A percentile compares a stretch with the other conserved stretches of the same genome.
Evolutionary conservation across 2,888 invertebrate species (phyloP).

Genomic region (Pseudolycoriella hygida): DNA sequence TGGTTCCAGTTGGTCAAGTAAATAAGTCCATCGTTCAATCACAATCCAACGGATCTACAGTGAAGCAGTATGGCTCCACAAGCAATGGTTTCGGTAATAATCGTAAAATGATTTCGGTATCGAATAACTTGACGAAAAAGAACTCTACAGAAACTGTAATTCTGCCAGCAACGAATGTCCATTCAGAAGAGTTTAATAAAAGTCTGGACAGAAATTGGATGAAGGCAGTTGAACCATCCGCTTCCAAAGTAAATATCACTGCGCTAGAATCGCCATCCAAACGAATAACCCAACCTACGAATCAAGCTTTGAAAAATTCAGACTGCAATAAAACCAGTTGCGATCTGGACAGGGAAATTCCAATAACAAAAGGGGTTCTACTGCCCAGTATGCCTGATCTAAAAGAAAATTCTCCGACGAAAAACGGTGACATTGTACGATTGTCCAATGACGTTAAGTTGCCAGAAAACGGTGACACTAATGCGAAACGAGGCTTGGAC

Average conservation of each 20-base stretch:
- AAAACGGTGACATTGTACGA: not conserved
- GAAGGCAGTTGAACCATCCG: not conserved
- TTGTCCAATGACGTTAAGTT: not conserved
- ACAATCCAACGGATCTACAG: not conserved
- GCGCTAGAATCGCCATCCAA: no score
- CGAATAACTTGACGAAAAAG: no score
- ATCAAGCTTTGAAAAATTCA: not conserved
- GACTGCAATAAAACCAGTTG: not conserved
- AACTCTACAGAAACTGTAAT: no score
- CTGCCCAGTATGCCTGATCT: conserved; percentile 27
- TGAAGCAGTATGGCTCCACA: not conserved
- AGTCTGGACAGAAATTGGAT: no score
- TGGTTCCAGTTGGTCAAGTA: not conserved
- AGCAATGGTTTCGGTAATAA: no score
- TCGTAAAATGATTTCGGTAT: no score
- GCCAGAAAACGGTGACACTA: no score
- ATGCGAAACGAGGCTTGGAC: no score
- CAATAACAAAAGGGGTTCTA: conserved; percentile 7
- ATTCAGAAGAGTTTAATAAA: no score
- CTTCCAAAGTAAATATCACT: not conserved
- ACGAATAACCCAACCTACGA: not conserved
- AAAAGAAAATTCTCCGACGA: not conserved
- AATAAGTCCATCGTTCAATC: no score
- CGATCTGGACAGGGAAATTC: not conserved
- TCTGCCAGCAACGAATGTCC: no score